Evolutionary conservation across 2,113 vertebrate species (phyloP).

Genomic region (Stomatorhinus ivindoensis): DNA sequence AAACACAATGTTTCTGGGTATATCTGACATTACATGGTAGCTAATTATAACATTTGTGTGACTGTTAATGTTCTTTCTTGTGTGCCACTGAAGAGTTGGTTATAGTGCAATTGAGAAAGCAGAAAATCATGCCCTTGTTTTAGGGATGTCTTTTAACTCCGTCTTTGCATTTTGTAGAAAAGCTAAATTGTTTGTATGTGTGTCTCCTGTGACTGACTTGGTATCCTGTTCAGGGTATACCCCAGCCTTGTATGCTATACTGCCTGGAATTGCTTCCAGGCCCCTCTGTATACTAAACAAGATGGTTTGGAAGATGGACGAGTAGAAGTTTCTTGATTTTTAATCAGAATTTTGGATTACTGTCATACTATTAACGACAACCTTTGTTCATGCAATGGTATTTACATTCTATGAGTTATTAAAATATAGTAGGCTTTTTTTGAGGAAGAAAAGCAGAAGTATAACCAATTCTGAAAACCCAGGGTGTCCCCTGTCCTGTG

Average conservation of each 20-base stretch:
- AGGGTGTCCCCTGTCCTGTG: not conserved
- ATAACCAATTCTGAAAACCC: not conserved
- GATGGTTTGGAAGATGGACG: not conserved
- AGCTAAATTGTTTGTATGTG: not conserved
- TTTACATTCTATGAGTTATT: not conserved
- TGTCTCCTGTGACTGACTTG: not conserved
- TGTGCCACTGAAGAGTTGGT: too few relatives aligned
- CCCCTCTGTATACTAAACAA: not conserved
- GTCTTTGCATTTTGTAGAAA: too few relatives aligned
- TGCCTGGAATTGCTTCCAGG: not conserved
- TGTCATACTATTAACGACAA: not conserved
- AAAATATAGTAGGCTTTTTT: not conserved
- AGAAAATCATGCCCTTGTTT: too few relatives aligned
- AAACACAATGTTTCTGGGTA: too few relatives aligned
- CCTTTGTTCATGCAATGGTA: not conserved
- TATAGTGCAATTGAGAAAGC: too few relatives aligned
- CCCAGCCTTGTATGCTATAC: not conserved
- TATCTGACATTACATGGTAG: too few relatives aligned
- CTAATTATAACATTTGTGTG: too few relatives aligned
- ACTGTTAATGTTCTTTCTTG: too few relatives aligned
- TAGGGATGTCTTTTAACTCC: too few relatives aligned
- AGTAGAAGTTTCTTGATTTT: not conserved
- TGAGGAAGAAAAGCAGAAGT: not conserved
- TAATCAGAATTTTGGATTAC: not conserved
- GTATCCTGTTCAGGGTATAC: not conserved